These are phyloP conservation scores for Galeopterus variegatus DNA, from an alignment of 2,113 vertebrate species.

Conservation along the genomic window DNA sequence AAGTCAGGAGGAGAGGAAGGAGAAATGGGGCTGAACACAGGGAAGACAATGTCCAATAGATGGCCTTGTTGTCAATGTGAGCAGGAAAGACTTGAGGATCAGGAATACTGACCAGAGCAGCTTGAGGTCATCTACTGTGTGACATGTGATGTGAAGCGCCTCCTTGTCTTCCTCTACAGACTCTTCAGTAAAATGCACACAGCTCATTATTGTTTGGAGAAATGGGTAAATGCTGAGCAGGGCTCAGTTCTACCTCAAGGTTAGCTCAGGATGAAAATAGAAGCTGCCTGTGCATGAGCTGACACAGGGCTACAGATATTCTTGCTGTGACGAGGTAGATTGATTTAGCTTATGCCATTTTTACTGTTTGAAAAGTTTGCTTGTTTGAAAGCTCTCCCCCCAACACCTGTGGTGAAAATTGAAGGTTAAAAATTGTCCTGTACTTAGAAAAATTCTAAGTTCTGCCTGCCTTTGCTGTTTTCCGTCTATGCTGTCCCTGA, in stretches of 20 bases:
- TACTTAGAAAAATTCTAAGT: too few relatives aligned
- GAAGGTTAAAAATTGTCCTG: too few relatives aligned
- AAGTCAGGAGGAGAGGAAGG: background rate
- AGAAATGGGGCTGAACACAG: background rate
- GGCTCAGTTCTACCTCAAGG: rapidly evolving
- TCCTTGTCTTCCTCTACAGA: too few relatives aligned
- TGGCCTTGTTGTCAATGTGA: background rate
- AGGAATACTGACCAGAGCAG: background rate
- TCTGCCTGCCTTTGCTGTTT: too few relatives aligned
- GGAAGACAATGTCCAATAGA: background rate
- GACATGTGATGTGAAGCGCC: rapidly evolving
- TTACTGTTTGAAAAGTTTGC: too few relatives aligned
- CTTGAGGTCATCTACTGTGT: background rate
- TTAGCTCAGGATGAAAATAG: background rate
- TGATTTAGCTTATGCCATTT: too few relatives aligned
- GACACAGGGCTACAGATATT: background rate
- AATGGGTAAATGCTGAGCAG: too few relatives aligned
- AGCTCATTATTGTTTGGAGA: too few relatives aligned
- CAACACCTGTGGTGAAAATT: too few relatives aligned
- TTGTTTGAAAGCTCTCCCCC: too few relatives aligned
- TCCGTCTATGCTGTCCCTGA: too few relatives aligned
- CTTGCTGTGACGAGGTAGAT: too few relatives aligned
- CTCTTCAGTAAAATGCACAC: background rate
- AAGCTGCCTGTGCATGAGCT: background rate
- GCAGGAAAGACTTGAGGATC: background rate